phyloP scores from a whole-genome alignment of 2,797 vertebrate species.

The Pogoniulus pusillus region DNA sequence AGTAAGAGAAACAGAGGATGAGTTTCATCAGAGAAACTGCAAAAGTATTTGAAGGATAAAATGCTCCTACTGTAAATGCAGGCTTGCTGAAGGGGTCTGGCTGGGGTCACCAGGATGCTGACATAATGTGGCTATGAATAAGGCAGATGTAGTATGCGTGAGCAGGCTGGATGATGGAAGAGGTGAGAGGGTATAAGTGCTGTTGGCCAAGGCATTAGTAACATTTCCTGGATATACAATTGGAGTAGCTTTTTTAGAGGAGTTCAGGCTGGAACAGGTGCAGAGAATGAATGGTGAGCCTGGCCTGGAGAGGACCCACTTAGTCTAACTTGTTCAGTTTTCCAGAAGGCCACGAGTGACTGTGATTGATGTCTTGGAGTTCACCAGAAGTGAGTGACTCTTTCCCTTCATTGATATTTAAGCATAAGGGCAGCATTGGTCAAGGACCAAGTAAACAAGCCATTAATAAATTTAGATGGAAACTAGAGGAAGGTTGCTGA shows the following conservation, averaged over 20 bases:
- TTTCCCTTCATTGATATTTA: slow-evolving; percentile 16
- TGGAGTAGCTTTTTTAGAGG: not conserved
- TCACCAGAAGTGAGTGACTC: not conserved
- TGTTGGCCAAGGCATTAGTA: not conserved
- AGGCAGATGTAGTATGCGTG: not conserved
- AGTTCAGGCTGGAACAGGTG: slow-evolving; percentile 12
- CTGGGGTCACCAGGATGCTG: not conserved
- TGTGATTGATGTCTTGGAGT: slow-evolving; percentile 29
- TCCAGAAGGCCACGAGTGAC: not conserved
- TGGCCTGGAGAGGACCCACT: not conserved
- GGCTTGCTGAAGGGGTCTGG: not conserved
- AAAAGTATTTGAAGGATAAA: not conserved
- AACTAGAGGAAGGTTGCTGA: slow-evolving; percentile 16
- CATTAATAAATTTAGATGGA: slow-evolving; percentile 50
- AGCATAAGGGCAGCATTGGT: slow-evolving; percentile 9
- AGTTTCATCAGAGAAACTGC: not conserved
- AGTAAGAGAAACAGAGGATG: not conserved
- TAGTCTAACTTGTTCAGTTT: not conserved
- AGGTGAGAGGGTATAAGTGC: not conserved
- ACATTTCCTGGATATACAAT: not conserved
- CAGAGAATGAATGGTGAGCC: slow-evolving; percentile 38
- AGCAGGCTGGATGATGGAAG: not conserved
- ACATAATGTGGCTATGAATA: not conserved
- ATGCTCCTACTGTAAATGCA: not conserved
- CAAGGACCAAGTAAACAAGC: slow-evolving; percentile 42